Evolutionary conservation across 2,888 invertebrate species (phyloP), one percentile per base, ranked within the genome.

Genomic region (Spilarctia lutea): DNA sequence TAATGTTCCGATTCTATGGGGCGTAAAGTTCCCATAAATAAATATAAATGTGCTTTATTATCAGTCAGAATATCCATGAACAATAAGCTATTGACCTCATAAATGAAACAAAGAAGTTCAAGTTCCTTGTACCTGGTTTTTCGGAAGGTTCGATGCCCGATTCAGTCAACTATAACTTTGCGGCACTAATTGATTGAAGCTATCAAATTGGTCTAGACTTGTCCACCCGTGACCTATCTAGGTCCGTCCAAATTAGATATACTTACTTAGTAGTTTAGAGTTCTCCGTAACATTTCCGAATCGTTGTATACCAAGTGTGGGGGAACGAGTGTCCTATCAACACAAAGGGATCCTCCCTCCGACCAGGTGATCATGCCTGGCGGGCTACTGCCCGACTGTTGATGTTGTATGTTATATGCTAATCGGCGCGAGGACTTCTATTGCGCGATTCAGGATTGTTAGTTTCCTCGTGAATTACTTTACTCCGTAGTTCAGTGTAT

Each of bases 121-220:
- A 86, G 86, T 86, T 83, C 85, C 81, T 83, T 75, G 84, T 84
- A 81, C 81, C 78, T 76, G 63, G 75, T 68, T 71, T 86, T 85
- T 86, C 81, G 84, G 67, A n/a, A 88, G 86, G 93, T 92, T 93
- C 94, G 89, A 88, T 81, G 93, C 39, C 92, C 94, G 89, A 86
- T 73, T 85, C 89, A 89, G 86, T 88, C 87, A 87, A 90, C 86
- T 88, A 89, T 86, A 87, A 87, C 90, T 89, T 81, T 85, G 87
- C 91, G 91, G 74, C 85, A 82, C 91, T 90, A 94, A 94, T 94
- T 93, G 91, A 93, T 94, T 92, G 86, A 78, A 76, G 81, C 86
- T 88, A 90, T 88, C 84, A 87, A 90, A 88, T 89, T 88, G 80
- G 85, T 85, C 92, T 93, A 92, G 93, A 90, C 88, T 87, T 84